A percentile compares a stretch with the other conserved stretches of the same genome.
Evolutionary conservation across 2,797 vertebrate species (phyloP).

Genomic region (Hafferia zeledoni): DNA sequence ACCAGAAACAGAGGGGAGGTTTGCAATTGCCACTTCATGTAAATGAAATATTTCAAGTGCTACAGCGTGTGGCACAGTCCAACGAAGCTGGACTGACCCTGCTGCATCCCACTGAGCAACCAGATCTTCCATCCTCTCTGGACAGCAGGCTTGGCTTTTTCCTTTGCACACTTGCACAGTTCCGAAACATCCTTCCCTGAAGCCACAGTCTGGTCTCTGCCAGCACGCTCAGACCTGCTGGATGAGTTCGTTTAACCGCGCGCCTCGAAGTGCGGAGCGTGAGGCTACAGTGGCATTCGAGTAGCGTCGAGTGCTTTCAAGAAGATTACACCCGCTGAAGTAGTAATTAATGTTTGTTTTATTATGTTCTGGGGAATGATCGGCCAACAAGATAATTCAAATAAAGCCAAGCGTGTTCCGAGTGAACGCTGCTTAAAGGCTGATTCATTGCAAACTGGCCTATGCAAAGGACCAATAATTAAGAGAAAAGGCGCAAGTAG

Average conservation of each 20-base stretch:
- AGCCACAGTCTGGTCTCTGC: not conserved
- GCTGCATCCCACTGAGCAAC: not conserved
- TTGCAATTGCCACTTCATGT: rapidly evolving
- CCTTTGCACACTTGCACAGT: rapidly evolving
- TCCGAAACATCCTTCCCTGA: not conserved
- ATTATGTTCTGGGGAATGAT: conserved; percentile 69
- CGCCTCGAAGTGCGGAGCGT: not conserved
- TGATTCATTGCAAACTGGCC: conserved; percentile 20
- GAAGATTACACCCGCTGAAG: conserved; percentile 47
- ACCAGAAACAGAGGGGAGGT: not conserved
- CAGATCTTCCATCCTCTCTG: not conserved
- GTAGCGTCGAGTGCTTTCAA: conserved; percentile 22
- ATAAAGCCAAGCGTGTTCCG: conserved; percentile 40
- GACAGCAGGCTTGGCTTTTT: not conserved
- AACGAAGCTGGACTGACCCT: rapidly evolving
- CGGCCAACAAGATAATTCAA: conserved; percentile 66
- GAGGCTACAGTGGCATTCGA: not conserved
- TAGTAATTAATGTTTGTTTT: conserved; percentile 77
- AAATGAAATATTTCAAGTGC: rapidly evolving
- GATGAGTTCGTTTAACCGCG: not conserved
- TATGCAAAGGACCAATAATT: conserved; percentile 36
- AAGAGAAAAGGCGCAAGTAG: conserved; percentile 53
- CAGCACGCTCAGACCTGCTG: rapidly evolving
- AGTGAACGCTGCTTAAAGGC: conserved; percentile 32
- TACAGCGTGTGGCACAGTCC: rapidly evolving